Base-by-base conservation (phyloP, 2,888 invertebrate species). In the Pardosa pseudoannulata region DNA sequence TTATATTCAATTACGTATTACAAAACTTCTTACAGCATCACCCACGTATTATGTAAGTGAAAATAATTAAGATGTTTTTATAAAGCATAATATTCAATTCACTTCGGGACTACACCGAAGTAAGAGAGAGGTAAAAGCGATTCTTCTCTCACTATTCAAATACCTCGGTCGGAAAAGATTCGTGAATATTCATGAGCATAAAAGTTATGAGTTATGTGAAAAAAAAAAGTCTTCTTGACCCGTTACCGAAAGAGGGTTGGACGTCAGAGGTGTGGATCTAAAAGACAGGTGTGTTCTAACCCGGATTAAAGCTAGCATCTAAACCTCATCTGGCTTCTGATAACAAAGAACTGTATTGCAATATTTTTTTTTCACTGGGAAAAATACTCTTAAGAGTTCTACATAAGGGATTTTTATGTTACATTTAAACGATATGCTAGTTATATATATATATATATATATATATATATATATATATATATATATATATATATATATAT, bases 211-310 rank as follows among this genome's bases (percentile, higher is more conserved):
- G 11, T 23, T 56, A 23, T 36, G 11, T 7, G 11, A 36, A 11
- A 23, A 23, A 56, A 5, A 56, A 23, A 56, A 56, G 5, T 6
- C 19, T 5, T 56, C 11, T 56, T 56, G 56, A 56, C 56, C 56
- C 23, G 3, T 56, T 56, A 56, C 23, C 23, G 1, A 23, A 23
- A 56, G 46, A 56, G 56, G 56, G 7, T 56, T 56, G 56, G 19
- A 23, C 19, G 1, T 23, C 13, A 56, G 16, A 56, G 56, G 56
- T 56, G 7, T 56, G 56, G 19, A 23, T 6, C 16, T 56, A 5
- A 11, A 56, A 56, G 23, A 16, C 56, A 56, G 56, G 56, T 56
- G 56, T 56, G 56, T 11, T 19, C 19, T 56, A 56, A 56, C 56
- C 19, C 11, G 46, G 46, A 56, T 56, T 56, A 56, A 5, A 23